Percentiles rank a stretch among this genome's conserved stretches.
phyloP scores from a whole-genome alignment of 2,888 invertebrate species.

The Apamea sordens region DNA sequence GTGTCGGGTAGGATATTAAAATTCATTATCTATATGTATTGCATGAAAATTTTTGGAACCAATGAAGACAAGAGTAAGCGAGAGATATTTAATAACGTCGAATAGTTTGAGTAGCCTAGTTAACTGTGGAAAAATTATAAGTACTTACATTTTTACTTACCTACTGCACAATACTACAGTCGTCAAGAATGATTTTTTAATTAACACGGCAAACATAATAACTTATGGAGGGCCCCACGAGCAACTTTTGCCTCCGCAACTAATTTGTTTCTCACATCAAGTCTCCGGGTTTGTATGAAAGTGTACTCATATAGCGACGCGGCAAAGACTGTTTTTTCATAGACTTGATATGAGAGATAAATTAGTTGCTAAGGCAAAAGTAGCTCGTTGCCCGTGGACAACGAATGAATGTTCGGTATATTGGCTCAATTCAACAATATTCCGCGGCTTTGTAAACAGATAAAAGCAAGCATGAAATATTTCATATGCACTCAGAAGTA shows the following conservation, averaged over 20 bases:
- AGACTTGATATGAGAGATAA: too few relatives aligned
- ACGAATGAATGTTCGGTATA: background rate
- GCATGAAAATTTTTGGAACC: slow-evolving; percentile 30
- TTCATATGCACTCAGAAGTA: background rate
- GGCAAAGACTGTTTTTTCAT: too few relatives aligned
- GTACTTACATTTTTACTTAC: background rate
- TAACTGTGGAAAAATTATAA: background rate
- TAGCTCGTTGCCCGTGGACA: too few relatives aligned
- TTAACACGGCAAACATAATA: too few relatives aligned
- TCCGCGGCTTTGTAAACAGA: background rate
- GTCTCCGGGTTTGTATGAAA: too few relatives aligned
- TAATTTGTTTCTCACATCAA: too few relatives aligned
- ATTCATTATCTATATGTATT: slow-evolving; percentile 66
- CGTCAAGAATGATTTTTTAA: background rate
- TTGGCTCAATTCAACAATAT: background rate
- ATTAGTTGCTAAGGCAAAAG: too few relatives aligned
- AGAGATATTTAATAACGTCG: background rate
- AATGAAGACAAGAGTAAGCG: slow-evolving; percentile 3
- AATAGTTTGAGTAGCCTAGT: background rate
- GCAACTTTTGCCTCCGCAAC: too few relatives aligned
- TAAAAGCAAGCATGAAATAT: background rate
- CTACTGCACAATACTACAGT: too few relatives aligned
- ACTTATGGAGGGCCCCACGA: too few relatives aligned
- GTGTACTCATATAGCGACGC: too few relatives aligned
- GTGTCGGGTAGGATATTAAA: slow-evolving; percentile 75